phyloP scores from a whole-genome alignment of 2,797 vertebrate species.

The Paratrypauchen microcephalus region DNA sequence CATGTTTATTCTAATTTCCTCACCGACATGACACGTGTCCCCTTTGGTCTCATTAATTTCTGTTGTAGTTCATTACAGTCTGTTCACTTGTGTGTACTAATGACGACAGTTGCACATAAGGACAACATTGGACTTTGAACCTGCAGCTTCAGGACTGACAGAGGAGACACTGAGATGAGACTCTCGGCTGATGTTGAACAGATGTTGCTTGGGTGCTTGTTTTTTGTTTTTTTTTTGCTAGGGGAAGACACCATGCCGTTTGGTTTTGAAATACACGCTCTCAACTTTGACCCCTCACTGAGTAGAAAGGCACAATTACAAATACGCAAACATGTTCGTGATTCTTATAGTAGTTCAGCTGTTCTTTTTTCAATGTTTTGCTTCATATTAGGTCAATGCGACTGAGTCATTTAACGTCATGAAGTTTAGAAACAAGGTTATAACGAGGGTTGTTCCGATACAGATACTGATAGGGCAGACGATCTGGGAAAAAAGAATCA shows the following conservation, averaged over 20 bases:
- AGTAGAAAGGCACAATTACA: no score
- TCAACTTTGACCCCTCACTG: not conserved
- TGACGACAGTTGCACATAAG: slow-evolving; percentile 3
- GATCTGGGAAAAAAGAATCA: no score
- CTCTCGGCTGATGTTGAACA: slow-evolving; percentile 58
- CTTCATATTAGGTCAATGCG: no score
- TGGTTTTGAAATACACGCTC: slow-evolving; percentile 48
- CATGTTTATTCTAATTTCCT: not conserved
- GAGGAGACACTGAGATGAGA: slow-evolving; percentile 36
- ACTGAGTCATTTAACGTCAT: no score
- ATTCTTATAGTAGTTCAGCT: no score
- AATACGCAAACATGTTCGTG: no score
- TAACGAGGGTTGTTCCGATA: no score
- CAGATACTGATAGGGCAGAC: no score
- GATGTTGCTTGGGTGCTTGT: slow-evolving; percentile 45
- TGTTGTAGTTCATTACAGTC: not conserved
- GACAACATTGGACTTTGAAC: slow-evolving; percentile 8
- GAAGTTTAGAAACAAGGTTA: no score
- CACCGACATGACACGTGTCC: not conserved
- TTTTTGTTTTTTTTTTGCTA: slow-evolving; percentile 32
- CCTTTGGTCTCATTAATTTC: slow-evolving; percentile 8
- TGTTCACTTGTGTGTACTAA: not conserved
- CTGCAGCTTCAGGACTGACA: slow-evolving; percentile 33
- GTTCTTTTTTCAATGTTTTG: no score
- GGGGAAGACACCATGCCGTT: slow-evolving; percentile 51